Conservation (phyloP, 2,888 invertebrate genomes). For the Hydroisotoma schaefferi region DNA sequence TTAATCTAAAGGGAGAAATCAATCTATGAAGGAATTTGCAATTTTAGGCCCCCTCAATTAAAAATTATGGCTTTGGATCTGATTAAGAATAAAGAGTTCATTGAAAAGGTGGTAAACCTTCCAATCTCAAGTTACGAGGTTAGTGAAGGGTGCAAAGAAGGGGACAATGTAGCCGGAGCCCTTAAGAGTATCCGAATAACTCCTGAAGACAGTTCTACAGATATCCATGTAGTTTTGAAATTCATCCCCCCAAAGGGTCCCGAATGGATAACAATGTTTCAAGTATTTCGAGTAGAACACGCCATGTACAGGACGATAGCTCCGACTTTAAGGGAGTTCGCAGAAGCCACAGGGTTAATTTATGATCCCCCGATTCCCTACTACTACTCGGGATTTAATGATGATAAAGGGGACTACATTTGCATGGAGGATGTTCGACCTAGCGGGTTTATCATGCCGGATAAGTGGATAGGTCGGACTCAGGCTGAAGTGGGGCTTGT, state of each 20-base stretch:
- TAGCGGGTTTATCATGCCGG: constrained; percentile 35
- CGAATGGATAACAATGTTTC: constrained; percentile 22
- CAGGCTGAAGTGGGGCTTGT: constrained; percentile 26
- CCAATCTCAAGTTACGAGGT: constrained; percentile 13
- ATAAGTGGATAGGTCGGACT: constrained; percentile 28
- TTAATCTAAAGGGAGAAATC: no score
- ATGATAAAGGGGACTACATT: constrained; percentile 37
- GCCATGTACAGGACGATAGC: constrained; percentile 26
- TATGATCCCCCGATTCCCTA: constrained; percentile 34
- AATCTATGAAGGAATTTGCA: no score
- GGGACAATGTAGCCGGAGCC: constrained; percentile 37
- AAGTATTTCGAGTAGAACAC: constrained; percentile 34
- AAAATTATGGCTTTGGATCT: no score
- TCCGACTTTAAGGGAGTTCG: constrained; percentile 26
- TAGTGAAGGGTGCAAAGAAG: constrained; percentile 27
- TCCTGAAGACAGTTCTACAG: not conserved
- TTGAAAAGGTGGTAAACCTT: constrained; percentile 71
- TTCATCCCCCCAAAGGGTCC: constrained; percentile 22
- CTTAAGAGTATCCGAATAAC: constrained; percentile 18
- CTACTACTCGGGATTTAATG: constrained; percentile 30
- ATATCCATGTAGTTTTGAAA: constrained; percentile 24
- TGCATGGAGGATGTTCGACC: constrained; percentile 41
- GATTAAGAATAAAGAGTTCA: no score
- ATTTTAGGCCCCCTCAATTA: no score
- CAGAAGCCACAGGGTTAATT: constrained; percentile 9